phyloP scores from a whole-genome alignment of 2,888 invertebrate species.

The Callinectes sapidus region DNA sequence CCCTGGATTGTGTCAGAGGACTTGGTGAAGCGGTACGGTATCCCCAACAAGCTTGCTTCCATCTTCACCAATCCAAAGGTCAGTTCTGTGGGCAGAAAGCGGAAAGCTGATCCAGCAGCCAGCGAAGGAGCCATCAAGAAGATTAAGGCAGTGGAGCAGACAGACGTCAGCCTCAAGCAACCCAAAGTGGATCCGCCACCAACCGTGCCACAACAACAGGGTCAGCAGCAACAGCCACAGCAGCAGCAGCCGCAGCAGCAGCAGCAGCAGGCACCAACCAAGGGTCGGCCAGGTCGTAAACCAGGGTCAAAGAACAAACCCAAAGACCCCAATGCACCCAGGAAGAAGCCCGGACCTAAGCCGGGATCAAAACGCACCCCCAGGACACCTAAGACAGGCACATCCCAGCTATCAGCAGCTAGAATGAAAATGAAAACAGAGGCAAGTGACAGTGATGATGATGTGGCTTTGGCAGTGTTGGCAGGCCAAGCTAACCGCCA shows the following conservation, averaged over 20 bases:
- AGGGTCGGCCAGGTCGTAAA: slow-evolving; percentile 12
- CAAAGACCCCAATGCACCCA: slow-evolving; percentile 53
- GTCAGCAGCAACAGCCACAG: neutral
- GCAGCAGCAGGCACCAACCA: neutral
- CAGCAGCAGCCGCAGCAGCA: neutral
- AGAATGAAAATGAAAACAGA: slow-evolving; percentile 39
- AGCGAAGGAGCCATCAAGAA: slow-evolving; percentile 56
- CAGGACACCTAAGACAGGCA: slow-evolving; percentile 17
- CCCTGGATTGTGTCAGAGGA: slow-evolving; percentile 76
- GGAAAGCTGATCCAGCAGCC: slow-evolving; percentile 53
- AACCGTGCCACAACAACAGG: neutral
- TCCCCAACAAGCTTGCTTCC: slow-evolving; percentile 75
- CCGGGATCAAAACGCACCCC: slow-evolving; percentile 53
- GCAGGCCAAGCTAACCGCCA: slow-evolving; percentile 43
- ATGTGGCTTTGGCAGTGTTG: slow-evolving; percentile 56
- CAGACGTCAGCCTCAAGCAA: neutral
- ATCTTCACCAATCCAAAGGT: slow-evolving; percentile 57
- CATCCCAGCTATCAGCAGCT: neutral
- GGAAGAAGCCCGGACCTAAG: slow-evolving; percentile 55
- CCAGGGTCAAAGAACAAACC: slow-evolving; percentile 20
- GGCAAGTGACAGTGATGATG: slow-evolving; percentile 64
- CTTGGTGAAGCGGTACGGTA: slow-evolving; percentile 75
- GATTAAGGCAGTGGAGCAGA: slow-evolving; percentile 34
- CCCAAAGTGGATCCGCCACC: neutral
- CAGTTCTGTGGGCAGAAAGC: slow-evolving; percentile 40